A percentile compares a stretch with the other conserved stretches of the same genome.
Evolutionary conservation across 2,113 vertebrate species (phyloP).

Genomic region (Tonatia bakeri): DNA sequence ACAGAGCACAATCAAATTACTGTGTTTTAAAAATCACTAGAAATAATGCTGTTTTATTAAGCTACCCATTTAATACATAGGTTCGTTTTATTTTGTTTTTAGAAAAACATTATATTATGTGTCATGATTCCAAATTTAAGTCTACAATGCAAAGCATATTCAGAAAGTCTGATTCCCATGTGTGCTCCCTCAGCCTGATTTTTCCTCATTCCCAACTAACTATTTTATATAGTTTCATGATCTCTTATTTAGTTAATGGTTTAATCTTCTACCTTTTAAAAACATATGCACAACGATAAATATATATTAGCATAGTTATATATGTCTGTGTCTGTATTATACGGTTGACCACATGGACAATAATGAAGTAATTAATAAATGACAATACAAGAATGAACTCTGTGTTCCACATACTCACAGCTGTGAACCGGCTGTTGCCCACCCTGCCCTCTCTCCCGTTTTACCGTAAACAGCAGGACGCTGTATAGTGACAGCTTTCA

Average conservation of each 20-base stretch:
- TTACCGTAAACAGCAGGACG: rapidly evolving
- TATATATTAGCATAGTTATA: neutral
- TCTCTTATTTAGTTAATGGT: neutral
- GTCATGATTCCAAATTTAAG: neutral
- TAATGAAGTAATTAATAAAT: neutral
- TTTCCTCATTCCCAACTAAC: neutral
- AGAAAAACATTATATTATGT: neutral
- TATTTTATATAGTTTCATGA: neutral
- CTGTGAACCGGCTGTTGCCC: neutral
- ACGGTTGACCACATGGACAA: neutral
- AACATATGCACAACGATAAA: neutral
- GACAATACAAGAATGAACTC: neutral
- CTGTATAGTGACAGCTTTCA: neutral
- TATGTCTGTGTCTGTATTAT: neutral
- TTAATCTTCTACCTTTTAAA: neutral
- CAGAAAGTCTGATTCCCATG: neutral
- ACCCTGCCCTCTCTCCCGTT: neutral
- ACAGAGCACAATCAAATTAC: neutral
- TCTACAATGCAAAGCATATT: neutral
- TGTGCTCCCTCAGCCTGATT: neutral
- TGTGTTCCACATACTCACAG: neutral
- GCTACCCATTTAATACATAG: neutral
- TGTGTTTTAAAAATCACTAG: neutral
- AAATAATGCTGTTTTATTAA: neutral
- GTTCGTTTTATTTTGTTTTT: neutral